Base-by-base conservation (phyloP, 2,888 invertebrate species). In the Sarcophaga subvicina region DNA sequence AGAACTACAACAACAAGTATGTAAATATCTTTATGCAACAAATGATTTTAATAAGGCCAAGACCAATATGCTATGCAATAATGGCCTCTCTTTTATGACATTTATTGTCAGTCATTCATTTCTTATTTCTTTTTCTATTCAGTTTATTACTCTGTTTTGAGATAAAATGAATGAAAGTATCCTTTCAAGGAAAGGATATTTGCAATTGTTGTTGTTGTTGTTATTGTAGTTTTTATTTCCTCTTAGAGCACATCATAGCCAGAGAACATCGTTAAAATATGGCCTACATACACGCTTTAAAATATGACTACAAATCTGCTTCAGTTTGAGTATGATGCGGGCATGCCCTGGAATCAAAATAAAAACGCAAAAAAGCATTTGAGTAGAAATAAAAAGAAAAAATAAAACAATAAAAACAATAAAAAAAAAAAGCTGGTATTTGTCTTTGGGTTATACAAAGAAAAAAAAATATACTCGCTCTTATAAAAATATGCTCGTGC, bases 41-140 rank as follows among this genome's bases (percentile, higher is more conserved):
- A 82, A 77, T 82, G 76, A 82, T 77, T 77, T 70, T 64, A 82
- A 77, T 71, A 77, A 82, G 76, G 70, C 70, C 76, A 76, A 82
- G 64, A 60, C 64, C 70, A 77, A 70, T 64, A 71, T 71, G 47
- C 25, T 11, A 76, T 76, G 73, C 10, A 62, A n/a, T 75, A 37
- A 37, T 59, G 6, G 20, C 45, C 22, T 14, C 17, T 37, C 2
- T 14, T 20, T 60, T 14, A n/a, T 20, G 47, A 8, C 67, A 49
- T 59, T 75, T 49, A 66, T 66, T 37, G 11, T 47, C 37, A 10
- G 8, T 37, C 37, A 37, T 54, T 72, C 45, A 27, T 70, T 20
- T n/a, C 14, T 4, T 45, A 49, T 3, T 49, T 17, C 22, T 49
- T 69, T 69, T 14, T 37, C 4, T n/a, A 14, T 69, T 37, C 37